Evolutionary conservation across 2,113 vertebrate genomes (phyloP), one percentile per base, ranked within the genome.

Genomic region (Dinomys branickii): DNA sequence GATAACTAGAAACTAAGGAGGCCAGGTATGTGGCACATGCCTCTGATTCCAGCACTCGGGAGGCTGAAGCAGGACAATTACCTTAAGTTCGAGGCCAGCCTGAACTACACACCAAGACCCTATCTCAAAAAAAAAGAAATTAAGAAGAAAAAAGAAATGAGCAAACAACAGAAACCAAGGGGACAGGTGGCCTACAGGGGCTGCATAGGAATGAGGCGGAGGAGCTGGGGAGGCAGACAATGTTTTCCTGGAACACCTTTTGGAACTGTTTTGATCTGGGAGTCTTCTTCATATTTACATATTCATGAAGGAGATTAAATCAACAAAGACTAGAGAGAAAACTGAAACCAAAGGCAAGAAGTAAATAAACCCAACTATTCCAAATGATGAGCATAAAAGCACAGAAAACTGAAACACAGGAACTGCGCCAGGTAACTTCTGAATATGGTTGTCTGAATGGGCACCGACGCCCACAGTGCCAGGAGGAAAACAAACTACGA

Each of bases 261-360:
- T 33, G n/a, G 71, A 88, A 56, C 16, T 50, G 28, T 83, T 91
- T 67, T 69, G 50, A 38, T 91, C 56, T 63, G n/a, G 65, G 22
- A 89, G 30, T 14, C 0, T 16, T 47, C 3, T 61, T 77, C 13
- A 47, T 38, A 33, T 61, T 77, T 50, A 61, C 4, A 54, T n/a
- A 59, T 50, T 90, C 83, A 77, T 81, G 50, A 88, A 44, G 80
- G 77, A 95, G 84, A 73, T 54, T 47, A 63, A 90, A 11, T 82
- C 61, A 65, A 38, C 20, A 83, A 61, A 52, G 56, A 50, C 0
- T 28, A 20, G 12, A 59, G 28, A 35, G 20, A 71, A 61, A 87
- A 73, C 28, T 38, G 50, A 73, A 75, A 75, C 24, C 11, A 7
- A 86, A 87, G 30, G 13, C 59, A 91, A 71, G 89, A 9, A 75